Percentiles rank a stretch among this genome's conserved stretches.
phyloP scores from a whole-genome alignment of 1,140 invertebrate genomes.

The Trachymyrmex cornetzi region DNA sequence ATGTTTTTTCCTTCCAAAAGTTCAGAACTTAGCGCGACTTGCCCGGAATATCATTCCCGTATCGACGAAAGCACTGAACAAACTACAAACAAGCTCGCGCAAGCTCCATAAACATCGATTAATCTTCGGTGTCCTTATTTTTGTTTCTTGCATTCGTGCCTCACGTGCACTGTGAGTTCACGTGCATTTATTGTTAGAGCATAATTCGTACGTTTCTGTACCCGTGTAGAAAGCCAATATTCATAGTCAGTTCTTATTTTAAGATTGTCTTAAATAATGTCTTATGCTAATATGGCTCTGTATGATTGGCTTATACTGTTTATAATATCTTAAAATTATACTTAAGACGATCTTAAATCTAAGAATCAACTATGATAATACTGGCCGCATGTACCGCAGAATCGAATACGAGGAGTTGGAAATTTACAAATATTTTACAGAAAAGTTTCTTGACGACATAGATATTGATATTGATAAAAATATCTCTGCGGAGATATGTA shows the following conservation, averaged over 20 bases:
- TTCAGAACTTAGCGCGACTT: not conserved
- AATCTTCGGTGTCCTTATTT: slow-evolving; percentile 39
- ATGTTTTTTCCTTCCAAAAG: not conserved
- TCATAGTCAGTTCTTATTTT: too few relatives aligned
- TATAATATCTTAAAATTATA: too few relatives aligned
- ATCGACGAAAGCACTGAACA: slow-evolving; percentile 25
- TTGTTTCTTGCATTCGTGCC: slow-evolving; percentile 13
- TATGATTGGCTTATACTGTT: too few relatives aligned
- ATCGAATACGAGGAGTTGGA: not conserved
- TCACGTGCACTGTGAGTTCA: not conserved
- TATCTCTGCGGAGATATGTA: not conserved
- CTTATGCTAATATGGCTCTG: too few relatives aligned
- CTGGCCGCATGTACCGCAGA: too few relatives aligned
- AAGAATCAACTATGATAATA: too few relatives aligned
- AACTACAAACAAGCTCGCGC: slow-evolving; percentile 34
- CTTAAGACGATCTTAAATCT: too few relatives aligned
- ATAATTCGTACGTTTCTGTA: too few relatives aligned
- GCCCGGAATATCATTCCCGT: not conserved
- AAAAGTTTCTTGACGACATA: not conserved
- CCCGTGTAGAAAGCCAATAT: too few relatives aligned
- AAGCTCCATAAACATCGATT: slow-evolving; percentile 44
- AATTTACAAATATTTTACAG: not conserved
- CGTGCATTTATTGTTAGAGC: not conserved
- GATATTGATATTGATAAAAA: too few relatives aligned
- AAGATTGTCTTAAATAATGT: too few relatives aligned